A percentile compares a stretch with the other conserved stretches of the same genome.
Conservation (phyloP, 2,797 vertebrate species). For the Xiphorhynchus erythropygius region DNA sequence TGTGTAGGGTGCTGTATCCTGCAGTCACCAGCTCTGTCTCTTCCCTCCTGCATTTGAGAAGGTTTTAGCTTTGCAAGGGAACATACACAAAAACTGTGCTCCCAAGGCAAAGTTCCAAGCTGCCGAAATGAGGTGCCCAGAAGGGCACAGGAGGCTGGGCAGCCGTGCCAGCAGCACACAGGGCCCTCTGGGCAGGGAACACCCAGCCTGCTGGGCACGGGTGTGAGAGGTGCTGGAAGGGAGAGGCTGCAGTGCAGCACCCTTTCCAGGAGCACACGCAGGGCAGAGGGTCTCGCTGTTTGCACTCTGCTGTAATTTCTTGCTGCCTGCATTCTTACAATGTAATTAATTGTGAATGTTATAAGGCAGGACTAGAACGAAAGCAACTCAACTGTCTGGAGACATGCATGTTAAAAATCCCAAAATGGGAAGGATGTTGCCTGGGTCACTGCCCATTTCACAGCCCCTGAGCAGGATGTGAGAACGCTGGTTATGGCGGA, state of each 20-base stretch:
- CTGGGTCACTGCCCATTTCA: constrained; percentile 48
- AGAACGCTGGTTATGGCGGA: constrained; percentile 3
- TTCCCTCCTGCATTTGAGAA: not conserved
- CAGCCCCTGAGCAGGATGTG: constrained; percentile 57
- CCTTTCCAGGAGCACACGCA: not conserved
- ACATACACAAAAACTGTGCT: not conserved
- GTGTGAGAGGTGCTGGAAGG: not conserved
- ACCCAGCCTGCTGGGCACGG: not conserved
- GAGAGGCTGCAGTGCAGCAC: not conserved
- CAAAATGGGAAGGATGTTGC: constrained; percentile 15
- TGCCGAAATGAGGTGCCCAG: not conserved
- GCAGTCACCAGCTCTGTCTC: not conserved
- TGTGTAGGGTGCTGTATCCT: not conserved
- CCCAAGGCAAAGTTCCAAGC: not conserved
- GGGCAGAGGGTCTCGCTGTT: not conserved
- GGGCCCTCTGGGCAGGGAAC: not conserved
- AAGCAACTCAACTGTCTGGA: constrained; percentile 25
- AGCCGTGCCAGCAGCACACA: not conserved
- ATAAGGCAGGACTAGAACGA: constrained; percentile 3
- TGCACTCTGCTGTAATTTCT: constrained; percentile 35
- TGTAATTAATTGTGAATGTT: constrained; percentile 40
- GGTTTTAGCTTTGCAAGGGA: not conserved
- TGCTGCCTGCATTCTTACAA: not conserved
- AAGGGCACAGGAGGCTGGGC: fast-evolving
- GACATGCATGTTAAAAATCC: constrained; percentile 24